Evolutionary conservation across 2,797 vertebrate genomes (phyloP).

Genomic region (Ambastaia sidthimunki): DNA sequence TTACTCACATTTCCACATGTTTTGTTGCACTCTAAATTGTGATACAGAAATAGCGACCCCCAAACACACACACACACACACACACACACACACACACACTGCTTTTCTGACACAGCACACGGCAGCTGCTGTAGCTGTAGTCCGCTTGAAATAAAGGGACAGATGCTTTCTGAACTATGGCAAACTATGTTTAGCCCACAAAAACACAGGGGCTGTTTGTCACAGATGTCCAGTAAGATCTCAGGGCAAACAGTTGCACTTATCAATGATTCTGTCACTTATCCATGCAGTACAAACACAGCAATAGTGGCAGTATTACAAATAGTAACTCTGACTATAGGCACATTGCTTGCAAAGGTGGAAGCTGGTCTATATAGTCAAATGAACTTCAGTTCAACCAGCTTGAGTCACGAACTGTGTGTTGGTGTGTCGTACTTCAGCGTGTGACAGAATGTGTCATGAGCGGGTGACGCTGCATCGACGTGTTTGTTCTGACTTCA

Average conservation of each 20-base stretch:
- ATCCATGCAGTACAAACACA: neutral
- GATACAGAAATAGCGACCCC: conserved; percentile 46
- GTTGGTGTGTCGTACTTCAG: conserved; percentile 13
- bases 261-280: conserved; percentile 21
- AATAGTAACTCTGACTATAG: neutral
- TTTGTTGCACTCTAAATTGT: conserved; percentile 6
- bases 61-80: conserved; percentile 52
- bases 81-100: conserved; percentile 44
- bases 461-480: conserved; percentile 34
- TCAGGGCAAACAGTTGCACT: conserved; percentile 14
- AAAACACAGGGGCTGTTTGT: conserved; percentile 56
- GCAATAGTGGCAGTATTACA: neutral
- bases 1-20: neutral
- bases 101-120: conserved; percentile 34
- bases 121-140: conserved; percentile 38
- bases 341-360: neutral
- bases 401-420: conserved; percentile 22
- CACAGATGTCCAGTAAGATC: conserved; percentile 62
- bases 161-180: conserved; percentile 42
- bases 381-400: conserved; percentile 19
- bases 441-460: conserved; percentile 27
- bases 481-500: conserved; percentile 70
- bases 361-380: neutral
- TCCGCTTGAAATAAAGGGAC: conserved; percentile 31
- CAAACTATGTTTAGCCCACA: conserved; percentile 68